Evolutionary conservation across 1,140 invertebrate species (phyloP), one percentile per base, ranked within the genome.

Genomic region (Mactra quadrangularis): DNA sequence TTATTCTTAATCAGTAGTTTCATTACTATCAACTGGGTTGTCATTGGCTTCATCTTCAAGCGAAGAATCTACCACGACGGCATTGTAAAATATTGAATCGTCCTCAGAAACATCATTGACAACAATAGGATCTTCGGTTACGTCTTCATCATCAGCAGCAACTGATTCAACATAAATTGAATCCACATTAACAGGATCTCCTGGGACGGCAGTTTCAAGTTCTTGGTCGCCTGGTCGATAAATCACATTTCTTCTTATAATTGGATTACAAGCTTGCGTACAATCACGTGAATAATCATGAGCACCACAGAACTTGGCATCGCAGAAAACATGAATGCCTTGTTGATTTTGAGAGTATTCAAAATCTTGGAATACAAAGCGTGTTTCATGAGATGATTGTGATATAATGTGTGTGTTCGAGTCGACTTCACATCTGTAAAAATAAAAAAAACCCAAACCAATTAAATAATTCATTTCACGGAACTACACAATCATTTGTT

Each of bases 341-440:
- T 71, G 47, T 3, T 82, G 82, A 50, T 71, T 76, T 25, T n/a
- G 55, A 33, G 76, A 29, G 38, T 77, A 86, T 38, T 84, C 82
- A 50, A 86, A 81, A 27, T 86, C 70, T 31, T 82, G 35, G 71
- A 86, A 86, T 1, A 83, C 45, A 47, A 86, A 84, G 25, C 57
- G 60, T 35, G 85, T 86, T 57, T 86, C 85, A 55, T 86, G 85
- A 1, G 71, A n/a, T 11, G 77, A 71, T n/a, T 77, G 76, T 4
- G 70, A 84, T 35, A 86, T 75, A 0, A 84, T 50, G 22, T 76
- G 82, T 15, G 82, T 72, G 22, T 77, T 84, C 17, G 66, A 15
- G 60, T 86, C 85, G 19, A 64, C 55, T 29, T 68, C 70, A 38
- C 85, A 86, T 25, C 84, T 85, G 47, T 22, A 82, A 77, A 0